Evolutionary conservation across 2,888 invertebrate genomes (phyloP).

Genomic region (Lasioglossum marginatum): DNA sequence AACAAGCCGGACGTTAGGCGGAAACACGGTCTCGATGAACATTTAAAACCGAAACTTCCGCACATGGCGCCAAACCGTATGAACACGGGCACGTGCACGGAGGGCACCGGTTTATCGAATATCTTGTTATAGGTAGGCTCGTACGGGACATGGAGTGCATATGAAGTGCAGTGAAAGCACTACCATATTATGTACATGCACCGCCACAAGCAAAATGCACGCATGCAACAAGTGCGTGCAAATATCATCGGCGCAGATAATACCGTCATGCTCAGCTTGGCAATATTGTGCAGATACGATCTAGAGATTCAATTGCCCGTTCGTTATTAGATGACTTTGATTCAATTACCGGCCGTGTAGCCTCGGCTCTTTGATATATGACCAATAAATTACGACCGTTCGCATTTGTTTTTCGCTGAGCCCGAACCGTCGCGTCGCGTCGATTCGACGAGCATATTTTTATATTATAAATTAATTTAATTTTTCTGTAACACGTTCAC

Average conservation of each 20-base stretch:
- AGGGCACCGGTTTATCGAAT: constrained; percentile 77
- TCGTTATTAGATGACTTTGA: constrained; percentile 75
- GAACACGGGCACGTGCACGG: constrained; percentile 71
- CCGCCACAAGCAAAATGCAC: constrained; percentile 79
- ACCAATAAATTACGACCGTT: constrained; percentile 30
- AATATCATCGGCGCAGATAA: constrained; percentile 82
- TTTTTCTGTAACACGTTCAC: background rate
- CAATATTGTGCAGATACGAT: constrained; percentile 77
- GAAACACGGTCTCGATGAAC: constrained; percentile 73
- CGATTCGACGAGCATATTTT: background rate
- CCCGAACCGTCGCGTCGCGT: background rate
- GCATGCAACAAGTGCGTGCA: constrained; percentile 84
- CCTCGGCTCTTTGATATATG: constrained; percentile 40
- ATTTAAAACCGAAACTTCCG: constrained; percentile 75
- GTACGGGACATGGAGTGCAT: constrained; percentile 83
- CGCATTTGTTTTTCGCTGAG: background rate
- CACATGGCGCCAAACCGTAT: constrained; percentile 73
- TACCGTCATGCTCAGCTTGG: constrained; percentile 82
- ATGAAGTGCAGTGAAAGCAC: constrained; percentile 83
- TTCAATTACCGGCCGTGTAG: constrained; percentile 60
- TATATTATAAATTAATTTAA: too few relatives aligned
- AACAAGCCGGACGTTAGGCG: constrained; percentile 62
- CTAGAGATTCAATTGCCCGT: constrained; percentile 79
- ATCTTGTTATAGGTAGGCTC: constrained; percentile 81
- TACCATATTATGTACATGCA: constrained; percentile 78